Evolutionary conservation across 2,888 invertebrate genomes (phyloP).

Genomic region (Heteropelma amictum): DNA sequence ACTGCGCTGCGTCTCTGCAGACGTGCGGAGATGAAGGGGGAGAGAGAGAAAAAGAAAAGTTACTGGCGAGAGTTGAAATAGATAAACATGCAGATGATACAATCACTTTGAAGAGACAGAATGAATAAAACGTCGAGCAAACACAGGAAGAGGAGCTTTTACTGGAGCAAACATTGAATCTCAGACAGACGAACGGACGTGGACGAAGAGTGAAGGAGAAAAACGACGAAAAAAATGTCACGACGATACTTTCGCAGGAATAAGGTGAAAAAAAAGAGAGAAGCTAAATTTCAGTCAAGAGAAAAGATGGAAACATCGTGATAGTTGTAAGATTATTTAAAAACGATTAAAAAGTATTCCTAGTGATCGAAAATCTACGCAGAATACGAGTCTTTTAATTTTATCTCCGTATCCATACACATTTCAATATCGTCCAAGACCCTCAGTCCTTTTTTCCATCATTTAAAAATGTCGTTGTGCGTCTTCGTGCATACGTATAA

Average conservation of each 20-base stretch:
- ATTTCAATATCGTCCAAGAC: background rate
- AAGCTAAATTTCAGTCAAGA: constrained; percentile 3
- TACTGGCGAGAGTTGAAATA: constrained; percentile 34
- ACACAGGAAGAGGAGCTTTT: constrained; percentile 25
- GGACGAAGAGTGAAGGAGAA: constrained; percentile 12
- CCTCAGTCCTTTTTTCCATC: background rate
- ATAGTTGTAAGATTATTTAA: constrained; percentile 74
- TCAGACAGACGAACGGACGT: constrained; percentile 29
- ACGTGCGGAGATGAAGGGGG: constrained; percentile 21
- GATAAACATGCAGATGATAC: constrained; percentile 25
- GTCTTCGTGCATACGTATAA: background rate
- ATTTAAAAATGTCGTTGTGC: background rate
- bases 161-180: constrained; percentile 18
- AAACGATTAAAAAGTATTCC: constrained; percentile 75
- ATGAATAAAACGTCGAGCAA: constrained; percentile 37
- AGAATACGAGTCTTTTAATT: constrained; percentile 56
- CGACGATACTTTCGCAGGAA: constrained; percentile 55
- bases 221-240: constrained; percentile 2
- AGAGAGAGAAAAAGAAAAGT: background rate
- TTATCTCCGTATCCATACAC: background rate
- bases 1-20: constrained; percentile 61
- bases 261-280: background rate
- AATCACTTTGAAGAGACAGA: constrained; percentile 58
- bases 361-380: constrained; percentile 64
- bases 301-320: constrained; percentile 60